Base-by-base conservation (phyloP, 2,888 invertebrate species). In the Mycalesis mineus region DNA sequence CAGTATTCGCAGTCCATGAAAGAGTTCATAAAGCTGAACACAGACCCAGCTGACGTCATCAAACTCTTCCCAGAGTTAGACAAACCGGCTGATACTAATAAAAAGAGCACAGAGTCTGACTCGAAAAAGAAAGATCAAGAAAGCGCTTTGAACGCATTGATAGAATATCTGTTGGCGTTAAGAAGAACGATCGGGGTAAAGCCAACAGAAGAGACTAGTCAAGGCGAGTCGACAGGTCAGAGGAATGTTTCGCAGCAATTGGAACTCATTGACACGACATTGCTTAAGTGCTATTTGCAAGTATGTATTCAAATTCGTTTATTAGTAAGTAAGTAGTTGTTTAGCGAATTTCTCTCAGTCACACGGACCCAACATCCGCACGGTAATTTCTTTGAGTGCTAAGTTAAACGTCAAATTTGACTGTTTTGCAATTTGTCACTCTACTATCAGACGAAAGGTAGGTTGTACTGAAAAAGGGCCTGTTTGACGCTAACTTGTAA, bases 231-330 rank as follows among this genome's bases (percentile, higher is more conserved):
- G 0, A 67, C 67, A 2, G 71, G 71, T 45, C 82, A 80, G 58
- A 78, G 84, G 56, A 87, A 81, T 57, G 72, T 82, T 0, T 68
- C 77, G 14, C 84, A 88, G 59, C 85, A 84, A 60, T 58, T 98
- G 59, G 97, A 98, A 80, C 95, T 99, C 55, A 98, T 99, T 60
- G 99, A 99, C 78, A 99, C 99, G 0, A 98, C 98, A 0, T 88
- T 99, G 51, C 90, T 99, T 8, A 99, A 99, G 82, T 99, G 99
- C 77, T 99, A 99, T 85, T 91, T 99, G 58, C 95, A 97, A 93
- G 96, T 95, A 82, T 70, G 65, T 22, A 22, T n/a, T n/a, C n/a
- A n/a, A n/a, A n/a, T n/a, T n/a, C n/a, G n/a, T n/a, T n/a, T n/a
- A n/a, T n/a, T 22, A 22, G 22, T 22, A 22, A 22, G 22, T 22